Base-by-base conservation (phyloP, 2,888 invertebrate species). In the Campaea margaritaria region DNA sequence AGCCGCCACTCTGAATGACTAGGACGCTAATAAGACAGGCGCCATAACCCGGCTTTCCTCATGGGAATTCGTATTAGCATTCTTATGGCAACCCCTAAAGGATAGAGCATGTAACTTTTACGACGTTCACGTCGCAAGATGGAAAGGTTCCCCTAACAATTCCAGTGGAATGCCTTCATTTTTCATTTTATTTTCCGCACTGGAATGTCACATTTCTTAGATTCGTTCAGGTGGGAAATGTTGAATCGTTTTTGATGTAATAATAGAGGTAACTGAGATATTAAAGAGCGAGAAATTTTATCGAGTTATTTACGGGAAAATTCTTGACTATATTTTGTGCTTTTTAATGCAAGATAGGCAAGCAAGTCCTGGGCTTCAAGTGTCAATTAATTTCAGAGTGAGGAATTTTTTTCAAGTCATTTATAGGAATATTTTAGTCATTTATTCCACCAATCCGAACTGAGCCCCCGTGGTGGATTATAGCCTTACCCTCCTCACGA, bases 111-210 rank as follows among this genome's bases (percentile, higher is more conserved):
- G 59, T 59, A 55, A 59, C 65, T 60, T 64, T 67, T 58, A 54
- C 55, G 65, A 64, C 62, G 50, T 58, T 67, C 46, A 51, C 61
- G 49, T 57, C 57, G 52, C 59, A 55, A 58, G 54, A 65, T 58
- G 50, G 58, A 55, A 51, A 45, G 42, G 58, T 53, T 51, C 16
- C 50, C 60, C 51, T 60, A 60, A 60, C 60, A 60, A 60, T 60
- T 51, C 46, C 36, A 38, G 39, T 16, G 42, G 46, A 46, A 55
- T 47, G 51, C 31, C 50, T 15, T 42, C 36, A 55, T 60, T 60
- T 53, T 42, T 55, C 60, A 60, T 60, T 60, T 55, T 51, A 53
- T 54, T 48, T 53, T 59, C 41, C 21, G 27, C 38, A 11, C 11
- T 2, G 44, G 38, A 50, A 47, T 47, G 47, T 58, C 42, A 36